Base-by-base conservation (phyloP, 1,140 invertebrate genomes). In the Megathymus violae region DNA sequence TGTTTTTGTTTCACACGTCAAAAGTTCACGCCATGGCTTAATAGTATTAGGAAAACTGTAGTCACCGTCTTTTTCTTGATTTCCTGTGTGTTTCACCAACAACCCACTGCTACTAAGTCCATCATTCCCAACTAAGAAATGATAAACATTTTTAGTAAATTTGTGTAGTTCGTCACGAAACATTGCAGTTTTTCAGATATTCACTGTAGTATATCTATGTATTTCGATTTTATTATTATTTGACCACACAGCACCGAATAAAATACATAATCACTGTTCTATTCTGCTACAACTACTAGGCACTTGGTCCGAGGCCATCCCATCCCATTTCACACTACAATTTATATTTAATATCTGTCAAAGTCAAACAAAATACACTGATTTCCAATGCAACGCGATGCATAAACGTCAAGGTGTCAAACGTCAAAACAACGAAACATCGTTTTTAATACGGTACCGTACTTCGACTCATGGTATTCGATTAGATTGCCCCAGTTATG, bases 1-100 rank as follows among this genome's bases (percentile, higher is more conserved):
- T 17, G 56, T 34, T 25, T 47, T 31, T 25, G 50, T 31, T 15
- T 69, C 44, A 31, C 50, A 22, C 17, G 62, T 52, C 40, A 92
- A 64, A 71, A 82, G 83, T 63, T 76, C 82, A 68, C 78, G 87
- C 93, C 93, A 94, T 14, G 87, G 83, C 73, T 89, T 79, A n/a
- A 88, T 62, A 36, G 79, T 88, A 40, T 78, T 81, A 50, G 85
- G 80, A 75, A 93, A 93, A 80, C 88, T 91, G 6, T 92, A 82
- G 31, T 94, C 93, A 25, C 93, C 93, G 43, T 60, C 56, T 14
- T 48, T 60, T 2, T 46, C 54, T 60, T 87, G 80, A 27, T 44
- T 69, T 16, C 90, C 83, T 4, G 69, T 76, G 64, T 93, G 93
- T 69, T 89, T 93, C 7, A 94, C 79, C 38, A 91, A 65, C 27